Base-by-base conservation (phyloP, 2,113 vertebrate species). In the Garra rufa region DNA sequence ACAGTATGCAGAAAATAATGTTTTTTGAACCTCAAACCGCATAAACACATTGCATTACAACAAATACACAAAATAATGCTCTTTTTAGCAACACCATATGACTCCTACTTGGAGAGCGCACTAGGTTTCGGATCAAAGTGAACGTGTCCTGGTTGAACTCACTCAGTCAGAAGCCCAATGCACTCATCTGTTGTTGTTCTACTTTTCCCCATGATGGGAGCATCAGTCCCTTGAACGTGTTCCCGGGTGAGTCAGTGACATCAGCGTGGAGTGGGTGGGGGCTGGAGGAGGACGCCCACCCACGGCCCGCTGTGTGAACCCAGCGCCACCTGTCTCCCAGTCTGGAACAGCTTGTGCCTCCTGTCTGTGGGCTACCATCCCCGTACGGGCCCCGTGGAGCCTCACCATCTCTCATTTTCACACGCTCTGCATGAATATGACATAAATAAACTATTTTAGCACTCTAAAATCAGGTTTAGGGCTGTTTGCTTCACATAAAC, bases 261-360 rank as follows among this genome's bases (percentile, higher is more conserved):
- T 43, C 85, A 76, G 75, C 50, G 34, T 83, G 88, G 88, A 83
- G 63, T n/a, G 86, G 70, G 52, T 10, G 84, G 85, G 88, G 86
- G 71, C 59, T 89, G 85, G 85, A 92, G 89, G 90, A 86, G 88
- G 80, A 85, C 88, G 59, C 83, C 90, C 92, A 93, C 93, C 92
- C 93, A 94, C 92, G 86, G 50, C 88, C 52, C 88, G 90, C 92
- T 92, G 92, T 70, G 89, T 91, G 89, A 92, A 91, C 90, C 90
- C 88, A 88, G 88, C 81, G 86, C 93, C 94, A 94, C 93, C 93
- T 95, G 94, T 93, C 70, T 87, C 88, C 87, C 90, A 85, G 90
- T 92, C 90, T 94, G 93, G 86, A 86, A 83, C 82, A 89, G 88
- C 84, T 85, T 83, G 71, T 88, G 85, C 86, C 85, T 87, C 85